Percentiles rank a stretch among this genome's conserved stretches.
phyloP scores from a whole-genome alignment of 2,113 vertebrate genomes.

The Ceyx margarethae region DNA sequence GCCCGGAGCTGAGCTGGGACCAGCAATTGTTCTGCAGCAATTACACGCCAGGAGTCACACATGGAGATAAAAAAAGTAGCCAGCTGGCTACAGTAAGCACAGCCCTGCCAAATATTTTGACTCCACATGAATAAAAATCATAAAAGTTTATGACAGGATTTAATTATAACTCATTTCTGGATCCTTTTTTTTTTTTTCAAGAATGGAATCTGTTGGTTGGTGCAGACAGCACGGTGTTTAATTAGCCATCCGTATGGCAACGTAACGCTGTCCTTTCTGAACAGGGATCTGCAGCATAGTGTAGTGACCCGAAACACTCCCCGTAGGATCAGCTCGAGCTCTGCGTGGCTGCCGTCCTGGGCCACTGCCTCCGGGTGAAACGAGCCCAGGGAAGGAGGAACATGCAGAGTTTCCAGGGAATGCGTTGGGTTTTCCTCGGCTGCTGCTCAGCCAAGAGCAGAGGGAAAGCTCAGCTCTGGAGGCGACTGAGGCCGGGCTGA shows the following conservation, averaged over 20 bases:
- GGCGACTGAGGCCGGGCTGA: background rate
- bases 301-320: background rate
- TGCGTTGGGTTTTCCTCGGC: background rate
- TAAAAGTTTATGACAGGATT: background rate
- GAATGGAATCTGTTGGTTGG: background rate
- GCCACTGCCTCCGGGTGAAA: rapidly evolving
- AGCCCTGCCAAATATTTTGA: background rate
- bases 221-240: background rate
- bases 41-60: background rate
- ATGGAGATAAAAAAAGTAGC: background rate
- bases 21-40: background rate
- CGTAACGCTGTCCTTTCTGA: background rate
- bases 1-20: background rate
- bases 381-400: background rate
- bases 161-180: background rate
- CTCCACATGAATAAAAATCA: background rate
- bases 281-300: rapidly evolving
- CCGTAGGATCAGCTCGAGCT: rapidly evolving
- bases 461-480: background rate
- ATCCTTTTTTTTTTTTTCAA: background rate
- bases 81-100: background rate
- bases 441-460: too few relatives aligned
- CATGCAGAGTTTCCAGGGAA: background rate
- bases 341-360: background rate
- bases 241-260: background rate